Evolutionary conservation across 2,113 vertebrate species (phyloP).

Genomic region (Eublepharis macularius): DNA sequence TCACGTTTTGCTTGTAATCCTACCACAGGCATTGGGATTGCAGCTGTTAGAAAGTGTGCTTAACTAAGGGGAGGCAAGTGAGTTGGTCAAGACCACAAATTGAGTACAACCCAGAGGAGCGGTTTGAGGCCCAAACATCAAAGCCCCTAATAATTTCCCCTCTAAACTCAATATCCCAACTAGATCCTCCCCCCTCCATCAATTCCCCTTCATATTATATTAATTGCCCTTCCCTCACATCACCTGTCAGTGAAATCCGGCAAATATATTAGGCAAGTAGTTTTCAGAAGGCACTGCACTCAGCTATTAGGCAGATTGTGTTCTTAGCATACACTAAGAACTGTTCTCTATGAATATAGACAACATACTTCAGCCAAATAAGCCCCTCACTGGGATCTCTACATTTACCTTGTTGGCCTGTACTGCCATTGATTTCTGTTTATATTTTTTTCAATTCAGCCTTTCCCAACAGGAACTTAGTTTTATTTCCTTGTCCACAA

Average conservation of each 20-base stretch:
- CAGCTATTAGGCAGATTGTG: conserved; percentile 30
- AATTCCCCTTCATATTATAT: conserved; percentile 24
- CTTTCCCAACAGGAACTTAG: background rate
- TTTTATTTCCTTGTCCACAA: conserved; percentile 25
- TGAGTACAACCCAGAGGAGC: no score
- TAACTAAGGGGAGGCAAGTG: no score
- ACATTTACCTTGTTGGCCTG: background rate
- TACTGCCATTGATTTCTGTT: background rate
- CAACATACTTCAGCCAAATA: background rate
- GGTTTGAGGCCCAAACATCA: no score
- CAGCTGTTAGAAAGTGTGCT: no score
- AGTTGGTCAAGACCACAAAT: no score
- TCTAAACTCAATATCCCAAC: no score
- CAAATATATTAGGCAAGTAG: background rate
- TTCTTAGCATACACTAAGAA: conserved; percentile 33
- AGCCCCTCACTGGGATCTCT: conserved; percentile 30
- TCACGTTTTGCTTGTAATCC: no score
- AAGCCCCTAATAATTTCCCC: no score
- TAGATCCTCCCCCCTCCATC: no score
- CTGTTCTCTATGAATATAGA: conserved; percentile 24
- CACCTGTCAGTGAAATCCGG: background rate
- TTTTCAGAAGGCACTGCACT: conserved; percentile 24
- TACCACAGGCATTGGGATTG: no score
- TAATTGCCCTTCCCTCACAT: no score
- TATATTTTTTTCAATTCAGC: fast-evolving